A percentile compares a stretch with the other conserved stretches of the same genome.
Evolutionary conservation across 1,140 invertebrate species (phyloP).

Genomic region (Drosophila eugracilis): DNA sequence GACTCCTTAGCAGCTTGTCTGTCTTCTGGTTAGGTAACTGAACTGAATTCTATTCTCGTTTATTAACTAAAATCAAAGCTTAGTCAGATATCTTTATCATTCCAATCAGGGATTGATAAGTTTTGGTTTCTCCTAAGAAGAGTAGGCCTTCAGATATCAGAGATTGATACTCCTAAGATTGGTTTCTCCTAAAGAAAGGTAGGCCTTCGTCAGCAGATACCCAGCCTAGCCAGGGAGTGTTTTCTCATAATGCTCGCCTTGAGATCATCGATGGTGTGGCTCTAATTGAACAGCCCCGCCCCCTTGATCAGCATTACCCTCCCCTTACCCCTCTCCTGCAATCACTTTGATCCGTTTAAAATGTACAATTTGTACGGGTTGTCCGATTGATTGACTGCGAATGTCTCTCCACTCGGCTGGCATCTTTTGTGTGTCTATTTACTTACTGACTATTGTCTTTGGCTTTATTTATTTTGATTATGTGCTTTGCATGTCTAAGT

Average conservation of each 20-base stretch:
- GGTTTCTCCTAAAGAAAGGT: background rate
- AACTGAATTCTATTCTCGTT: no score
- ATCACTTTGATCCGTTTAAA: conserved; percentile 56
- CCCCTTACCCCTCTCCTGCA: background rate
- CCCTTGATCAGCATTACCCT: conserved; percentile 1
- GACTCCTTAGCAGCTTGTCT: no score
- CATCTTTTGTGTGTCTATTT: conserved; percentile 43
- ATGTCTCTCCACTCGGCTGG: conserved; percentile 24
- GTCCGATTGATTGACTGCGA: conserved; percentile 64
- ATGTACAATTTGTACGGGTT: conserved; percentile 61
- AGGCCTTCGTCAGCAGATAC: background rate
- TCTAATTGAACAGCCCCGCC: conserved; percentile 18
- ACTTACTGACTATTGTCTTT: conserved; percentile 48
- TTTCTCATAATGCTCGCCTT: conserved; percentile 14
- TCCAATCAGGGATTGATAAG: no score
- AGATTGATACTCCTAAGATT: no score
- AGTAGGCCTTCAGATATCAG: no score
- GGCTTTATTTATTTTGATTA: conserved; percentile 28
- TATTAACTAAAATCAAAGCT: no score
- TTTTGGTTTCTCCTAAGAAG: no score
- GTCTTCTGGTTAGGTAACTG: no score
- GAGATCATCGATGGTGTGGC: conserved; percentile 21
- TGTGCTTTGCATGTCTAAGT: conserved; percentile 47
- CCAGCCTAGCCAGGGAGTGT: background rate
- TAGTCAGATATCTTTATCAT: no score